Conservation (phyloP, 2,888 invertebrate species). For the Lasioglossum morio region DNA sequence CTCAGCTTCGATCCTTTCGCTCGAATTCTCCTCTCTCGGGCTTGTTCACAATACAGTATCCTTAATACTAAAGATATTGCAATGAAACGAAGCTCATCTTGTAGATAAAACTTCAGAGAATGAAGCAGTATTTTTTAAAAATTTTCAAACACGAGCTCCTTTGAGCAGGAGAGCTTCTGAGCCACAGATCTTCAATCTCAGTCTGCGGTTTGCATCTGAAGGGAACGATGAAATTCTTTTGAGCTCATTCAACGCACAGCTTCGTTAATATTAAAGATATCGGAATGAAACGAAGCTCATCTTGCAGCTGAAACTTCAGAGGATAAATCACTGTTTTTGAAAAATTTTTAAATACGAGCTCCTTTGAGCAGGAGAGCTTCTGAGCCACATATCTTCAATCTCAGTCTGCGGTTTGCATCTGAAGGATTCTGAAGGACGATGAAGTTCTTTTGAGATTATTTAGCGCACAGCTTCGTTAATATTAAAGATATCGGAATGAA, state of each 20-base stretch:
- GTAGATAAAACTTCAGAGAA: background rate
- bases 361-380: background rate
- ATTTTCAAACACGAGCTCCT: background rate
- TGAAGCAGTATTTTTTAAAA: rapidly evolving
- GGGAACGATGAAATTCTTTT: background rate
- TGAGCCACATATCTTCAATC: no score
- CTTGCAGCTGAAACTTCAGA: no score
- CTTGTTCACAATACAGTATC: background rate
- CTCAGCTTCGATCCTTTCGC: background rate
- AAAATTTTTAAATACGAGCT: background rate
- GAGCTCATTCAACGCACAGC: no score
- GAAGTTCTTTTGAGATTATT: no score
- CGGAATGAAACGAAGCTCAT: no score
- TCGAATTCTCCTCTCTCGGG: background rate
- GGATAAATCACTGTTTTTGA: rapidly evolving
- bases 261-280: no score
- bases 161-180: background rate
- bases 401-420: no score
- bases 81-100: background rate
- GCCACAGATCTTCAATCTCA: background rate
- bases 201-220: background rate
- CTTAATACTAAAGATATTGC: background rate
- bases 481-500: no score
- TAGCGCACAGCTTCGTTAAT: no score
- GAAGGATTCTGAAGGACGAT: no score